Evolutionary conservation across 2,797 vertebrate genomes (phyloP).

Genomic region (Mormyrus hasselquistii): DNA sequence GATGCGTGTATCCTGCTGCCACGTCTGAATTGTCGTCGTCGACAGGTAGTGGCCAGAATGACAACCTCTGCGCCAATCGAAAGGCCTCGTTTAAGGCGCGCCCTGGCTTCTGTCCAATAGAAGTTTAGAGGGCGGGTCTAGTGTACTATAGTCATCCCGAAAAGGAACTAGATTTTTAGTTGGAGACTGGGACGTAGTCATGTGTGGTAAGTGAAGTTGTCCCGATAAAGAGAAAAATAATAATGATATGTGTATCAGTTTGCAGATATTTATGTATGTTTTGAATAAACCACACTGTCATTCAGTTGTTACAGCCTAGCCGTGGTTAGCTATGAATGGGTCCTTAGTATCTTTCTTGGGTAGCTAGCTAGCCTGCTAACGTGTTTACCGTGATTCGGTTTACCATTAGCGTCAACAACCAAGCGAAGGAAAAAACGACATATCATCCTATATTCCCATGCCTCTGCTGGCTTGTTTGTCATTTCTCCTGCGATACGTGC

Average conservation of each 20-base stretch:
- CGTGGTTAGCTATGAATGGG: not conserved
- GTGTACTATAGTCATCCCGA: slow-evolving; percentile 39
- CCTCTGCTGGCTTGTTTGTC: not conserved
- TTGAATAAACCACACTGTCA: no score
- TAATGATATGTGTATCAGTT: not conserved
- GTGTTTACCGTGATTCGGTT: not conserved
- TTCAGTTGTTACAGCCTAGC: not conserved
- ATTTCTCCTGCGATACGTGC: not conserved
- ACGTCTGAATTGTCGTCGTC: slow-evolving; percentile 55
- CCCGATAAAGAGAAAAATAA: not conserved
- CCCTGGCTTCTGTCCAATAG: slow-evolving; percentile 28
- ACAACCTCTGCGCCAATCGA: slow-evolving; percentile 49
- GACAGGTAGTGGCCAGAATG: slow-evolving; percentile 30
- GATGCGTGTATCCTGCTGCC: slow-evolving; percentile 51
- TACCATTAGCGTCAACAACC: not conserved
- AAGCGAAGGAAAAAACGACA: not conserved
- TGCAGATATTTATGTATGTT: not conserved
- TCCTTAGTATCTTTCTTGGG: not conserved
- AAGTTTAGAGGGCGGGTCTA: slow-evolving; percentile 30
- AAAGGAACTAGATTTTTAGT: slow-evolving; percentile 34
- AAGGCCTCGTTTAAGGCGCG: not conserved
- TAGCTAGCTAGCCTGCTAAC: not conserved
- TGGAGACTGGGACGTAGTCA: slow-evolving; percentile 48
- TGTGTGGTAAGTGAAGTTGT: slow-evolving; percentile 66
- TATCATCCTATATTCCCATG: not conserved